Percentiles rank a stretch among this genome's conserved stretches.
These are phyloP conservation scores for Portunus trituberculatus DNA, from an alignment of 1,140 invertebrate genomes.

Conservation along the genomic window DNA sequence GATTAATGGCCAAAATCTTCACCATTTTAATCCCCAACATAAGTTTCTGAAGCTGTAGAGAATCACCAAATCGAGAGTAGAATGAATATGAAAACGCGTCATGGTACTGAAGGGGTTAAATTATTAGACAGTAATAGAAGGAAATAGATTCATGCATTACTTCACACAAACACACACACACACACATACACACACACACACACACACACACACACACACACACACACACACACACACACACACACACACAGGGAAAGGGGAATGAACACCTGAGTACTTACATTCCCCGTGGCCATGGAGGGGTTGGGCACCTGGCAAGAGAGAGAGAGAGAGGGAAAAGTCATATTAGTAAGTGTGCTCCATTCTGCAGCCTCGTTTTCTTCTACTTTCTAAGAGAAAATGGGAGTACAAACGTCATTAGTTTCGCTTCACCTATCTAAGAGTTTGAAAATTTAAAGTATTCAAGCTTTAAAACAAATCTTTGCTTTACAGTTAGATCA, in stretches of 20 bases:
- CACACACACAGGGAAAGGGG: background rate
- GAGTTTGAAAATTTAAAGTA: too few relatives aligned
- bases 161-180: background rate
- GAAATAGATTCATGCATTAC: background rate
- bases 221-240: slow-evolving; percentile 5
- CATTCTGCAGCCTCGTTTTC: background rate
- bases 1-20: too few relatives aligned
- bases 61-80: too few relatives aligned
- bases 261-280: background rate
- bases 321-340: background rate
- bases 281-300: background rate
- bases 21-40: too few relatives aligned
- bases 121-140: too few relatives aligned
- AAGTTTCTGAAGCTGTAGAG: too few relatives aligned
- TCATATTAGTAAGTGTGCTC: background rate
- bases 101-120: too few relatives aligned
- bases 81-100: too few relatives aligned
- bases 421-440: background rate
- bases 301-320: background rate
- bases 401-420: background rate
- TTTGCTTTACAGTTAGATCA: too few relatives aligned
- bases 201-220: background rate
- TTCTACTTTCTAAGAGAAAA: background rate
- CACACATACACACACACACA: background rate
- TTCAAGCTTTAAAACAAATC: too few relatives aligned